A percentile compares a stretch with the other conserved stretches of the same genome.
Conservation (phyloP, 2,113 vertebrate species). For the Hystrix cristata region DNA sequence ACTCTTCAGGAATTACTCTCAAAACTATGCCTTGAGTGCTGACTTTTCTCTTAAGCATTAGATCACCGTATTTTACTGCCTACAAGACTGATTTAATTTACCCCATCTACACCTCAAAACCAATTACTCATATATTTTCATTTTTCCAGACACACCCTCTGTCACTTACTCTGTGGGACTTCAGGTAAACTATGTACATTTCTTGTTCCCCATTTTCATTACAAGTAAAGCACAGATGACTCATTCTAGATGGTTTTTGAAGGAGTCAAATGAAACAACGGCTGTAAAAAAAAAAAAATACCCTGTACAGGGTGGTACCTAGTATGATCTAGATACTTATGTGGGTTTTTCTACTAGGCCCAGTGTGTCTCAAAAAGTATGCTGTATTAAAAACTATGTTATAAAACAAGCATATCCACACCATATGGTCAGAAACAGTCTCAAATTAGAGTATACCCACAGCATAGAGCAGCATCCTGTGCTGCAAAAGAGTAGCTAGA, state of each 20-base stretch:
- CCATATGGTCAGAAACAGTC: background rate
- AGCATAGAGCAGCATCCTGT: background rate
- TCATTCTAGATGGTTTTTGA: background rate
- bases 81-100: background rate
- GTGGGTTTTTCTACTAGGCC: background rate
- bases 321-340: background rate
- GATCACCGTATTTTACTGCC: background rate
- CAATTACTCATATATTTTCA: background rate
- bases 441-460: background rate
- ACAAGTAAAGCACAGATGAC: background rate
- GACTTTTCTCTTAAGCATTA: background rate
- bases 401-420: background rate
- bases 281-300: background rate
- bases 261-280: background rate
- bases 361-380: background rate
- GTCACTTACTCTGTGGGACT: background rate
- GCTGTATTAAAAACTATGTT: background rate
- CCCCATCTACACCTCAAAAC: background rate
- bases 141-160: background rate
- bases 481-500: background rate
- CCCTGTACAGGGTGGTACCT: background rate
- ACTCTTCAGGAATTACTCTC: slow-evolving; percentile 10
- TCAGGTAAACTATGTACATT: background rate
- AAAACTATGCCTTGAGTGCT: background rate
- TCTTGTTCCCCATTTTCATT: background rate